Evolutionary conservation across 2,888 invertebrate genomes (phyloP).

Genomic region (Noctua comes): DNA sequence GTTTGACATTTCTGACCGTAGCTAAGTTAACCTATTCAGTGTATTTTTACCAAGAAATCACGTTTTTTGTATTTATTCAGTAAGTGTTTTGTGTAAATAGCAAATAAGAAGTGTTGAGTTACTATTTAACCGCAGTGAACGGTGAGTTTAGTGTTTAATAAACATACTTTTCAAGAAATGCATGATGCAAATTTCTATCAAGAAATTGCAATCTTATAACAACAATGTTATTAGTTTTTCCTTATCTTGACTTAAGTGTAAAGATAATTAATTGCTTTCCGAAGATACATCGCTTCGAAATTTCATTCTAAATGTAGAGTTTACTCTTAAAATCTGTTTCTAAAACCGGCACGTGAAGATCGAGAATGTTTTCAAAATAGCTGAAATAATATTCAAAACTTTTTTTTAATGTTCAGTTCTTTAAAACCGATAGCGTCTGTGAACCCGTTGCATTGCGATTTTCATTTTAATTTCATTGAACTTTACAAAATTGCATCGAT

Average conservation of each 20-base stretch:
- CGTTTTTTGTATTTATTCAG: conserved; percentile 29
- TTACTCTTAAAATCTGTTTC: not conserved
- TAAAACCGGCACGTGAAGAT: conserved; percentile 27
- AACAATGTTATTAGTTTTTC: conserved; percentile 48
- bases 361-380: not conserved
- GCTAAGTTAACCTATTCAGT: conserved; percentile 47
- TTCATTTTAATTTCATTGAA: not conserved
- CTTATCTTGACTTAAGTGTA: conserved; percentile 25
- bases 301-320: not conserved
- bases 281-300: not conserved
- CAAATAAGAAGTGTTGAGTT: conserved; percentile 8
- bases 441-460: not conserved
- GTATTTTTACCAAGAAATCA: conserved; percentile 37
- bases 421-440: conserved; percentile 11
- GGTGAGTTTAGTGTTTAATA: conserved; percentile 40
- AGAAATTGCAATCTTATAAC: conserved; percentile 7
- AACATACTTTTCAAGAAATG: not conserved
- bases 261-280: not conserved
- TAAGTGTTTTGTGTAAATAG: conserved; percentile 9
- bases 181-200: conserved; percentile 30
- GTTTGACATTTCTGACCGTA: conserved; percentile 44
- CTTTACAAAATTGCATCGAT: conserved; percentile 11
- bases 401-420: too few relatives aligned
- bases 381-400: not conserved
- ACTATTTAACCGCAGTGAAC: not conserved